phyloP scores from a whole-genome alignment of 2,888 invertebrate genomes.

The Cinara cedri region DNA sequence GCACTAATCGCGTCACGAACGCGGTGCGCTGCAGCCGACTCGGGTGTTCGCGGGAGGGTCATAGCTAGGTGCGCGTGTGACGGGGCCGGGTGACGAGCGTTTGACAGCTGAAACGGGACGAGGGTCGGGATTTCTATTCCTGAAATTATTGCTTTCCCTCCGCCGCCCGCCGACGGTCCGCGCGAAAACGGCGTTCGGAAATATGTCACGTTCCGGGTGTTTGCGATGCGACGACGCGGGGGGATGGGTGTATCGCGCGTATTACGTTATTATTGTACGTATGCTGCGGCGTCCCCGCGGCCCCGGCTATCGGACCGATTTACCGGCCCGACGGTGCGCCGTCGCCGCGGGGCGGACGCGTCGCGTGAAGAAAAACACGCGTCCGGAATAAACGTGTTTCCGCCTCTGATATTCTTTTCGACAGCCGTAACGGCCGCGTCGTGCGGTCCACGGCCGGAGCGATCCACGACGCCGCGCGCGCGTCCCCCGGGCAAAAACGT shows the following conservation, averaged over 20 bases:
- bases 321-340: constrained; percentile 35
- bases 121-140: constrained; percentile 48
- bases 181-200: constrained; percentile 48
- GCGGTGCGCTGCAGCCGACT: background rate
- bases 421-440: constrained; percentile 32
- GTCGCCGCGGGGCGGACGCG: constrained; percentile 1
- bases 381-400: constrained; percentile 44
- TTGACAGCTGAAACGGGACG: constrained; percentile 53
- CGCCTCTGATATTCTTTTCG: background rate
- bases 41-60: background rate
- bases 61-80: background rate
- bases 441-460: constrained; percentile 22
- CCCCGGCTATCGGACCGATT: constrained; percentile 33
- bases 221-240: background rate
- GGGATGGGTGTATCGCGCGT: constrained; percentile 32
- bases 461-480: background rate
- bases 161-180: background rate
- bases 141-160: constrained; percentile 50
- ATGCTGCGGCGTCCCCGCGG: background rate
- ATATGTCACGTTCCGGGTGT: constrained; percentile 55
- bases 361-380: constrained; percentile 17
- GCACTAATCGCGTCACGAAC: constrained; percentile 24
- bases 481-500: background rate
- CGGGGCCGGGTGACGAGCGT: constrained; percentile 50
- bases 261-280: too few relatives aligned